Base-by-base conservation (phyloP, 2,113 vertebrate genomes). In the Copsychus sechellarum region DNA sequence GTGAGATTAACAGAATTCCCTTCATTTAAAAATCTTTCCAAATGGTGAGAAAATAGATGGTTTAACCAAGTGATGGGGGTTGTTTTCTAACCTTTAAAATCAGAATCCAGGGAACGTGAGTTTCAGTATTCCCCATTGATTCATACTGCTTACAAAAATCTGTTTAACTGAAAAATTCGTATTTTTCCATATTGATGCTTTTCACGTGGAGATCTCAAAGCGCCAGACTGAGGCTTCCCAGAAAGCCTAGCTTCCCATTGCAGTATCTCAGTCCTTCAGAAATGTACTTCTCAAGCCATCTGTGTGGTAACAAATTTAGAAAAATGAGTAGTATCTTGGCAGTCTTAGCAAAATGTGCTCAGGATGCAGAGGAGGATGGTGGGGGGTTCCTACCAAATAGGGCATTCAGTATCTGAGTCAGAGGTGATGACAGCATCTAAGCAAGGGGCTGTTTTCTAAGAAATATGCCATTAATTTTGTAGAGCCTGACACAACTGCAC, bases 311-410 rank as follows among this genome's bases (percentile, higher is more conserved):
- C 80, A 92, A 84, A 93, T 93, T 86, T 93, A 95, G 92, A 94
- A 93, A 93, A 91, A 91, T 71, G 69, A 93, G 77, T 84, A 73
- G 77, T 78, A 81, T 64, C 80, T 94, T 93, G 94, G 94, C 94
- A 94, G 40, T 51, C 76, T 78, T 77, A 1, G 12, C 60, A 62
- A 88, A 93, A 93, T 21, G 40, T n/a, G 53, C 77, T 86, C 69
- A 36, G 77, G 70, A 89, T 74, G 69, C 77, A 81, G 43, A 42
- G 65, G 66, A 94, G 80, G 36, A 60, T 24, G 3, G 56, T 74
- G 65, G 57, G 56, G 77, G 51, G 77, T 56, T 93, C 53, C 86
- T 81, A 89, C 47, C 77, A 88, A 93, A 92, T 12, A 65, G 89
- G 77, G 51, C 47, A 74, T 74, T 81, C 86, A n/a, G 83, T 31